phyloP scores from a whole-genome alignment of 2,888 invertebrate species.

The Eustalomyia histrio region DNA sequence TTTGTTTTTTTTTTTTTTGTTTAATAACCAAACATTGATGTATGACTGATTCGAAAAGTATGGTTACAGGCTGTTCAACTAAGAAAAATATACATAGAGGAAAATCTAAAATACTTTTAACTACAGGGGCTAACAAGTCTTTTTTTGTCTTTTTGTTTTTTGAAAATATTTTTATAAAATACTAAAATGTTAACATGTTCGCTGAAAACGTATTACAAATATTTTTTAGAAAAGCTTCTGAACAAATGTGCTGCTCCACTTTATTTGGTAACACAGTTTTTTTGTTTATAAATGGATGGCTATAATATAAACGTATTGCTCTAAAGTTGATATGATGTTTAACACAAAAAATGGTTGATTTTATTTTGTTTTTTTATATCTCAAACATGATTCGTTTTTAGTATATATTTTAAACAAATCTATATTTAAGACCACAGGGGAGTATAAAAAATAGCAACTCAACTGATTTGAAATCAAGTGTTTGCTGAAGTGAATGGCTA shows the following conservation, averaged over 20 bases:
- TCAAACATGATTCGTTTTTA: neutral
- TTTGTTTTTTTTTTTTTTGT: constrained; percentile 11
- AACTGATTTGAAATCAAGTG: neutral
- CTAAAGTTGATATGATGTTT: constrained; percentile 4
- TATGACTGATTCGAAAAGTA: constrained; percentile 52
- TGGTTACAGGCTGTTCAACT: constrained; percentile 28
- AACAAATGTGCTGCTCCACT: constrained; percentile 45
- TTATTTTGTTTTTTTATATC: neutral
- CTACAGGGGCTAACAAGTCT: neutral
- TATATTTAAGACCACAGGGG: neutral
- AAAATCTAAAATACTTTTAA: neutral
- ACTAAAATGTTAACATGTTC: constrained; percentile 41
- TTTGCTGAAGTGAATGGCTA: neutral
- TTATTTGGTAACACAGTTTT: constrained; percentile 9
- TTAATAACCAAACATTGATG: constrained; percentile 53
- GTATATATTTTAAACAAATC: neutral
- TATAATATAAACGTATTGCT: neutral
- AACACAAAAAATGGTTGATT: neutral
- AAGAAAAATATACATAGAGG: constrained; percentile 2
- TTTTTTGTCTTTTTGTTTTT: no score
- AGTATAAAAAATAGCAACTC: neutral
- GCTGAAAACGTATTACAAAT: constrained; percentile 35
- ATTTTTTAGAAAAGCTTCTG: constrained; percentile 56
- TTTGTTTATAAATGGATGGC: neutral
- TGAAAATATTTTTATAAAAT: constrained; percentile 10